phyloP scores from a whole-genome alignment of 2,113 vertebrate species.

The Zapornia atra region DNA sequence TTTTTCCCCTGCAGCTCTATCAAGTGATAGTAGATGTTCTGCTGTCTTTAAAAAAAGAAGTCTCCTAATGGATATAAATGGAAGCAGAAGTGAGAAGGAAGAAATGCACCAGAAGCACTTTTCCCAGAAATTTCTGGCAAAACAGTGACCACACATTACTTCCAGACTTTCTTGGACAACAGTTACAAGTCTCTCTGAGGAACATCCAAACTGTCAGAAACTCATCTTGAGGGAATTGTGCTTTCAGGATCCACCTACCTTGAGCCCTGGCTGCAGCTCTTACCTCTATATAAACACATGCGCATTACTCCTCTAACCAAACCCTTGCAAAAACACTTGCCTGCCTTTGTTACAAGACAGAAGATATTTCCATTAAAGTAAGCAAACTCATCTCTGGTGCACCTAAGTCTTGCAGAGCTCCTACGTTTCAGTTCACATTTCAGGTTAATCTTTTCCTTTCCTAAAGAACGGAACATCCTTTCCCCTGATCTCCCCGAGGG shows the following conservation, averaged over 20 bases:
- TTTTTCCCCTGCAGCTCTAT: neutral
- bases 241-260: neutral
- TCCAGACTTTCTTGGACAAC: neutral
- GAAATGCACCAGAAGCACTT: neutral
- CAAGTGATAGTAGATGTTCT: neutral
- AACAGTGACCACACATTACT: neutral
- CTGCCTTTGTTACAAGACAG: conserved; percentile 10
- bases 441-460: conserved; percentile 82
- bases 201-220: neutral
- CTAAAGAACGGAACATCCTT: conserved; percentile 78
- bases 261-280: neutral
- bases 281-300: neutral
- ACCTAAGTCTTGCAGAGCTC: conserved; percentile 66
- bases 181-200: neutral
- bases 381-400: conserved; percentile 52
- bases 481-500: conserved; percentile 72
- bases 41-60: neutral
- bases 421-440: conserved; percentile 72
- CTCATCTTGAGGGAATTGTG: neutral
- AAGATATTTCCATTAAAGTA: conserved; percentile 59
- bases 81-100: neutral
- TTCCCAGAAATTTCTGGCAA: neutral
- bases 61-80: neutral
- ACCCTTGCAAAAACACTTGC: conserved; percentile 58
- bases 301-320: conserved; percentile 24